Evolutionary conservation across 1,140 invertebrate genomes (phyloP), one percentile per base, ranked within the genome.

Genomic region (Nasonia vitripennis): DNA sequence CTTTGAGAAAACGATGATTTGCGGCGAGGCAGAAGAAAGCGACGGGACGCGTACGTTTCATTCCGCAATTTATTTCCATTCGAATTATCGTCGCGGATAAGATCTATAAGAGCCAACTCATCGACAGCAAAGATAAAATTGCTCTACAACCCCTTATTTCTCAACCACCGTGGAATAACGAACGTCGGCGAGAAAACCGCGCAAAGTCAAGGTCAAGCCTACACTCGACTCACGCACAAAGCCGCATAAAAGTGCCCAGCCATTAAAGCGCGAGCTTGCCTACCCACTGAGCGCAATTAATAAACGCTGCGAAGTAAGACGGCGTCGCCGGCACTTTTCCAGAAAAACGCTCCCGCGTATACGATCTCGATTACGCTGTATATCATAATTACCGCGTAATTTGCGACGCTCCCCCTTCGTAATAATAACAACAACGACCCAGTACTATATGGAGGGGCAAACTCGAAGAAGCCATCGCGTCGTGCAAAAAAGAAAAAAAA

Each of bases 311-410:
- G 34, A 48, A 80, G 62, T 62, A 62, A 62, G 55, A 62, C 27
- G 78, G n/a, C 51, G 31, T 34, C 51, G 2, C 41, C 74, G 77
- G 1, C 5, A 12, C 4, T 79, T 79, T 79, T 79, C 78, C 55
- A 79, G 48, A 79, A 79, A 79, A 79, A 79, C 78, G 78, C 41
- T n/a, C 41, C 11, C 7, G 27, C 2, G 0, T 6, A 1, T 11
- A 45, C 78, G 78, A 79, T 79, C 27, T 67, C 48, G 78, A 80
- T 78, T 78, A 67, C 12, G 48, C 77, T 78, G 41, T 45, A 78
- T 81, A 78, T 81, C 68, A 45, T 45, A 83, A 83, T 83, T 83
- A 67, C 73, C 31, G 71, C 51, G 31, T 75, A 83, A 83, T 83
- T 83, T 75, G 48, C 48, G 34, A 48, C 27, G 27, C 11, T 37